These are phyloP conservation scores for Myotis vivesi DNA, from an alignment of 2,797 vertebrate species.

Conservation along the genomic window DNA sequence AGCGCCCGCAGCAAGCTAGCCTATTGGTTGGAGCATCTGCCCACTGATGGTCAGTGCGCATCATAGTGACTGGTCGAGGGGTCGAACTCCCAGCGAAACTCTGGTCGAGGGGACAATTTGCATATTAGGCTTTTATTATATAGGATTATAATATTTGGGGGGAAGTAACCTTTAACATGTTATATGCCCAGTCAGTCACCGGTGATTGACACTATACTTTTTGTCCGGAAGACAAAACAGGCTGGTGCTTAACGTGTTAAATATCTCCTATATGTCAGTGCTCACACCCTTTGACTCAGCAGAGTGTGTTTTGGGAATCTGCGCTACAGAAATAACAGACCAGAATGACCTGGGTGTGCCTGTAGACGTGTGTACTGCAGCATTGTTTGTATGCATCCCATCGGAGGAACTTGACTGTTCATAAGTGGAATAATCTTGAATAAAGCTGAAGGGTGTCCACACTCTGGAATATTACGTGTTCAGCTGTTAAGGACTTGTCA, in stretches of 20 bases:
- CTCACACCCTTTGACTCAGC: not conserved
- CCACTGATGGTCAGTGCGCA: no score
- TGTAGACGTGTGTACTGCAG: not conserved
- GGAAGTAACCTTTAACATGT: not conserved
- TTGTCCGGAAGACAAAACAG: no score
- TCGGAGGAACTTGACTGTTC: not conserved
- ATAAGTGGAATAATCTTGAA: not conserved
- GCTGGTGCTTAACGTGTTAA: not conserved
- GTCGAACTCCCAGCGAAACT: no score
- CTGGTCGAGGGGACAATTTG: no score
- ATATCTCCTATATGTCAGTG: not conserved
- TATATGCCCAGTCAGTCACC: no score
- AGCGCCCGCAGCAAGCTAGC: no score
- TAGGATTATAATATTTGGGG: not conserved
- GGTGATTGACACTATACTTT: no score
- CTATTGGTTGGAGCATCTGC: no score
- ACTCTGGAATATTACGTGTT: not conserved
- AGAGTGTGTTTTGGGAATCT: not conserved
- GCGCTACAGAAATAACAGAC: not conserved
- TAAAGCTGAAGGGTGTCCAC: not conserved
- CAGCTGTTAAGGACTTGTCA: not conserved
- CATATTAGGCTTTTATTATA: no score
- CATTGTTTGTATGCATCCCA: not conserved
- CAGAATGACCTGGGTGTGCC: not conserved
- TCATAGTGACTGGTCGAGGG: no score